Evolutionary conservation across 2,888 invertebrate genomes (phyloP).

Genomic region (Lysandra bellargus): DNA sequence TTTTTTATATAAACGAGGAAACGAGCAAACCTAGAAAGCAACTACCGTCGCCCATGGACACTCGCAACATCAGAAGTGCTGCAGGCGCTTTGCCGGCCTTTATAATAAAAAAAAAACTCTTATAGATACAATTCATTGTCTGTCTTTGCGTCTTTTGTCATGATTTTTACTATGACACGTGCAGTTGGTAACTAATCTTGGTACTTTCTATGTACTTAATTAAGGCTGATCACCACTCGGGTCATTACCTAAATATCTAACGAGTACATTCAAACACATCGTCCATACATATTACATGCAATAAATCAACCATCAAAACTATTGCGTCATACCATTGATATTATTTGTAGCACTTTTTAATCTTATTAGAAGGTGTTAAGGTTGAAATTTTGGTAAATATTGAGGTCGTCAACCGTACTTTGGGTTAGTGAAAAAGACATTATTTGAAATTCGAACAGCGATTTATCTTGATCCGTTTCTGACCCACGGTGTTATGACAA

Average conservation of each 20-base stretch:
- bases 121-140: background rate
- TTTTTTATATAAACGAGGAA: too few relatives aligned
- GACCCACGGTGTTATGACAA: conserved; percentile 79
- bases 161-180: background rate
- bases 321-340: conserved; percentile 43
- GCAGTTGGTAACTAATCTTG: background rate
- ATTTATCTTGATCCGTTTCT: conserved; percentile 76
- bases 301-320: conserved; percentile 30
- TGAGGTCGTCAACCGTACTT: conserved; percentile 46
- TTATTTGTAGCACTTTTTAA: conserved; percentile 38
- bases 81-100: too few relatives aligned
- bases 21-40: too few relatives aligned
- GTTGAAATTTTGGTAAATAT: conserved; percentile 37
- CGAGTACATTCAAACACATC: conserved; percentile 13
- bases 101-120: too few relatives aligned
- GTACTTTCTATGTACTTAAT: conserved; percentile 13
- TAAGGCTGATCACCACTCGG: conserved; percentile 2
- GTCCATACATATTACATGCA: conserved; percentile 22
- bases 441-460: conserved; percentile 77
- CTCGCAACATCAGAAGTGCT: too few relatives aligned
- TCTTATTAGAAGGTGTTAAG: conserved; percentile 49
- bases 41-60: too few relatives aligned
- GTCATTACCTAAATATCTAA: conserved; percentile 14
- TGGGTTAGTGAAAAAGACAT: conserved; percentile 79
- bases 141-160: background rate